These are phyloP conservation scores for Perognathus longimembris DNA, from an alignment of 2,113 vertebrate species.

Conservation along the genomic window DNA sequence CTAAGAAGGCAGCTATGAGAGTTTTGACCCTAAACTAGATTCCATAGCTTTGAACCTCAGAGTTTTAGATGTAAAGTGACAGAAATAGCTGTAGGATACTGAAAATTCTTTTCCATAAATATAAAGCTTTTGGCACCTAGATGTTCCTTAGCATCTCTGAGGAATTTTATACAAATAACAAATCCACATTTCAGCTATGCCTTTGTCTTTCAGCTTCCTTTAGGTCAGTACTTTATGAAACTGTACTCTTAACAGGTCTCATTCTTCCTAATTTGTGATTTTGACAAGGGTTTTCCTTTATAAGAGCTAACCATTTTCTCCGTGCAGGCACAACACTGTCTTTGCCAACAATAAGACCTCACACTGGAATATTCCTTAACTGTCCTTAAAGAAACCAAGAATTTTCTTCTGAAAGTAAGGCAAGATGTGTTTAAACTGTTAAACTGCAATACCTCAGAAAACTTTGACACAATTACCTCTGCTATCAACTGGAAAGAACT, in stretches of 20 bases:
- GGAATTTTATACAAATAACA: neutral
- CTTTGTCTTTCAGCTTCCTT: neutral
- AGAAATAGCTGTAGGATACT: neutral
- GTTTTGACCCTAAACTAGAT: fast-evolving
- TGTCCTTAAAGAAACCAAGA: neutral
- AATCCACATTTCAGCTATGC: neutral
- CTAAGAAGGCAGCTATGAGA: neutral
- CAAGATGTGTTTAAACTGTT: neutral
- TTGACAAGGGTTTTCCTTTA: neutral
- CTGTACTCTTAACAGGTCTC: neutral
- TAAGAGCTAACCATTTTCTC: neutral
- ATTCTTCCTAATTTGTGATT: conserved; percentile 23
- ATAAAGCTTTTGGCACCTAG: neutral
- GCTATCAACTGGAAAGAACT: neutral
- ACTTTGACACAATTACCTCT: neutral
- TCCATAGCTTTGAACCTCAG: neutral
- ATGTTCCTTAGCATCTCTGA: neutral
- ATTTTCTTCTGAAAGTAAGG: neutral
- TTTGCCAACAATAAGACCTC: neutral
- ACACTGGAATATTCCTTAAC: fast-evolving
- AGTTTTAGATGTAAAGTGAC: neutral
- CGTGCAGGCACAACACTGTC: neutral
- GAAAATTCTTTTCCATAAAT: neutral
- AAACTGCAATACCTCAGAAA: neutral
- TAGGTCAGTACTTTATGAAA: neutral